Conservation (phyloP, 2,797 vertebrate genomes). For the Parauchenoglanis ngamensis region DNA sequence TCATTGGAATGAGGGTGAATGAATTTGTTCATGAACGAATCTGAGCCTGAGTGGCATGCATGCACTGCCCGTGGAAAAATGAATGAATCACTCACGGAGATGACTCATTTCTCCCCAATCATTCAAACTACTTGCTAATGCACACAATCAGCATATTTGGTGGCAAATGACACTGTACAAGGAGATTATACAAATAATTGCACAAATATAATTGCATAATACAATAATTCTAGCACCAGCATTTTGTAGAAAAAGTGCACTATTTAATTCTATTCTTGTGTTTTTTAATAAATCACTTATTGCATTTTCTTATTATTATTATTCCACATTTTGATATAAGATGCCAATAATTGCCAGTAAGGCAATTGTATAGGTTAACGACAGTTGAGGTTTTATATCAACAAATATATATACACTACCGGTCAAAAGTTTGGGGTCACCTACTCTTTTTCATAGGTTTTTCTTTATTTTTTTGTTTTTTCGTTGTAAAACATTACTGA, state of each 20-base stretch:
- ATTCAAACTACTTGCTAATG: not conserved
- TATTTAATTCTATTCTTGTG: not conserved
- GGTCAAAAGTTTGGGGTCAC: no score
- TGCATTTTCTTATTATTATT: not conserved
- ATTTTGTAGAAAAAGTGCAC: not conserved
- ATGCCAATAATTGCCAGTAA: not conserved
- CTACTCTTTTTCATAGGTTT: no score
- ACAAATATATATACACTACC: no score
- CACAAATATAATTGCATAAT: no score
- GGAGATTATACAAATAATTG: not conserved
- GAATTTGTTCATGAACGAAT: no score
- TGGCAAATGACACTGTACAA: not conserved
- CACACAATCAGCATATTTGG: not conserved
- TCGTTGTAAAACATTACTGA: no score
- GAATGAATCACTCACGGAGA: no score
- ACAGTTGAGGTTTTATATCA: not conserved
- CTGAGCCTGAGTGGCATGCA: no score
- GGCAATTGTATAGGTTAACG: not conserved
- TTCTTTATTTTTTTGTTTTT: no score
- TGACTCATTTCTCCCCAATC: no score
- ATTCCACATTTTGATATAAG: not conserved
- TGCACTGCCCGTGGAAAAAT: no score
- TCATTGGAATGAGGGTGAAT: no score
- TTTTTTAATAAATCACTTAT: not conserved
- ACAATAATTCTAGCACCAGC: not conserved